These are phyloP conservation scores for Trachythela sp. DNA, from an alignment of 64 coral and sea anemone genomes.

Conservation along the genomic window DNA sequence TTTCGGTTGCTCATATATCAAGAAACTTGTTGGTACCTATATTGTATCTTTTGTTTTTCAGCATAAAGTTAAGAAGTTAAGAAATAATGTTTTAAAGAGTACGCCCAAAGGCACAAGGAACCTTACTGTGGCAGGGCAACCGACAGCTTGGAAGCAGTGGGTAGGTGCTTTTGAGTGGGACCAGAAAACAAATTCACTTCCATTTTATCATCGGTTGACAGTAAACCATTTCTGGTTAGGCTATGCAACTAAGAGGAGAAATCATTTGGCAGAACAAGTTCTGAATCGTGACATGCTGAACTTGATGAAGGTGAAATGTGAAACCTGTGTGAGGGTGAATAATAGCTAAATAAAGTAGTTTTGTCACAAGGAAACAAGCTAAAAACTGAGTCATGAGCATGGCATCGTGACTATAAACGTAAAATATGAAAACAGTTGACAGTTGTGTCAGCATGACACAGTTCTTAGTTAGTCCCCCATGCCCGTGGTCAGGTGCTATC, in stretches of 20 bases:
- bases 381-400: background rate
- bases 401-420: background rate
- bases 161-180: background rate
- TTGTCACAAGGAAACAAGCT: background rate
- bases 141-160: background rate
- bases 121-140: background rate
- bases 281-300: slow-evolving; percentile 22
- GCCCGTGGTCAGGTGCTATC: too few species aligned
- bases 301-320: slow-evolving; percentile 21
- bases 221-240: slow-evolving; percentile 19
- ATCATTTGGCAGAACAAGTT: slow-evolving; percentile 35
- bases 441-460: background rate
- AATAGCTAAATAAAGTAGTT: background rate
- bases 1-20: too few species aligned
- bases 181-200: background rate
- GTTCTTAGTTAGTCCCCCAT: too few species aligned
- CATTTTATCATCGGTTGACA: background rate
- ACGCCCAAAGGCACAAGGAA: background rate
- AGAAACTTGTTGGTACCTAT: too few species aligned
- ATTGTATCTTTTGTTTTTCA: background rate
- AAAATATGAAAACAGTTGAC: background rate
- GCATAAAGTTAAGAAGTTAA: background rate
- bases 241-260: slow-evolving; percentile 19
- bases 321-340: background rate
- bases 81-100: background rate